Percentiles rank a stretch among this genome's conserved stretches.
phyloP scores from a whole-genome alignment of 1,140 invertebrate species.

The Pseudoatta argentina region DNA sequence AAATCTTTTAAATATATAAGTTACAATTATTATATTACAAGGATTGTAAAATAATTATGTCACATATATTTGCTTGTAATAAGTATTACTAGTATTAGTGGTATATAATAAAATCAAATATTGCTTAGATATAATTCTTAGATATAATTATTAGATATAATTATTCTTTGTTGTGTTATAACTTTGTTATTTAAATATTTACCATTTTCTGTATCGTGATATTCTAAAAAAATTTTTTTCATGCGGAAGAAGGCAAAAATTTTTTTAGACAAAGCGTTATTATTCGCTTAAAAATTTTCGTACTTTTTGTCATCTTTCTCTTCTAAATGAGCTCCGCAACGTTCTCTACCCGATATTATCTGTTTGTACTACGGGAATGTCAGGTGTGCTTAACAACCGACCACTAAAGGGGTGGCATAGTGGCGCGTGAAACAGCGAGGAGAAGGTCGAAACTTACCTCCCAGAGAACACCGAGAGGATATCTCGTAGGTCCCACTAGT shows the following conservation, averaged over 20 bases:
- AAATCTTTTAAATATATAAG: background rate
- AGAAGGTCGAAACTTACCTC: constrained; percentile 79
- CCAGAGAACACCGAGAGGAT: constrained; percentile 78
- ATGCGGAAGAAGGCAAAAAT: background rate
- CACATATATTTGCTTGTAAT: background rate
- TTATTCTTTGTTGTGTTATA: background rate
- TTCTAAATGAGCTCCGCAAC: constrained; percentile 52
- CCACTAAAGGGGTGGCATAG: constrained; percentile 53
- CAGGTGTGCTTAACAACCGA: constrained; percentile 71
- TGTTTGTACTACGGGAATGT: constrained; percentile 63
- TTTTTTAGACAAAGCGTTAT: background rate
- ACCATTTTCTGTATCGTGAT: background rate
- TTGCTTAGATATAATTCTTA: too few relatives aligned
- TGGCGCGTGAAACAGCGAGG: constrained; percentile 59
- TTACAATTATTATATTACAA: background rate
- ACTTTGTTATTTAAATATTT: background rate
- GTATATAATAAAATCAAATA: background rate
- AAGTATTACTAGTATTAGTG: background rate
- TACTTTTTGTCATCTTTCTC: background rate
- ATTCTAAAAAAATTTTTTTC: background rate
- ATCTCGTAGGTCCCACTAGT: constrained; percentile 84
- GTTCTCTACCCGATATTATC: constrained; percentile 63
- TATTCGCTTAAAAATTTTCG: background rate
- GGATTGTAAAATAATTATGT: background rate
- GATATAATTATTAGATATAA: background rate